These are phyloP conservation scores for Crotalus helleri DNA, from an alignment of 2,113 vertebrate species.

Conservation along the genomic window DNA sequence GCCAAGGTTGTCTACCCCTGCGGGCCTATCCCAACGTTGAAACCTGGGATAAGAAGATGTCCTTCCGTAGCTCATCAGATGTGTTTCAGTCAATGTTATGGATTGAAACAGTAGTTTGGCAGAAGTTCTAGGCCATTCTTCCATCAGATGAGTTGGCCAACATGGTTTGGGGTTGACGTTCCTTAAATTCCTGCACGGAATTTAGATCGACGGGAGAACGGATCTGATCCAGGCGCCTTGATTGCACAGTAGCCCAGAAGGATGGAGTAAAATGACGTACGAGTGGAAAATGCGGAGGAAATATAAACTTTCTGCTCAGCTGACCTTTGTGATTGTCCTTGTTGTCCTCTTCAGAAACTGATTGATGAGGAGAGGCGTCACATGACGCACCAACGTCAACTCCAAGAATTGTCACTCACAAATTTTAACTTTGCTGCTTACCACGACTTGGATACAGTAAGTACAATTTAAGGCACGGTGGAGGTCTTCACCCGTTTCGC, in stretches of 20 bases:
- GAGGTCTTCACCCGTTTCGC: background rate
- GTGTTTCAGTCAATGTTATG: background rate
- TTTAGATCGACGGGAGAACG: background rate
- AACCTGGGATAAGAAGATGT: background rate
- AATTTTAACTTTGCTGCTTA: constrained; percentile 67
- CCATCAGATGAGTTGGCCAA: background rate
- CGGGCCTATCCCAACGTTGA: background rate
- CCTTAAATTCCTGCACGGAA: background rate
- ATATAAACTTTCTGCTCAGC: background rate
- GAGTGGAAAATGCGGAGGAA: background rate
- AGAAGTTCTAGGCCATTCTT: background rate
- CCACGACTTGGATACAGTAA: constrained; percentile 72
- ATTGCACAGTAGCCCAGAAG: background rate
- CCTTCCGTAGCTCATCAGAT: background rate
- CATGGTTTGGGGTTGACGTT: background rate
- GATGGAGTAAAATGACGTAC: background rate
- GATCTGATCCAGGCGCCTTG: background rate
- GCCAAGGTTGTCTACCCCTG: too few relatives aligned
- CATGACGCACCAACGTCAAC: constrained; percentile 37
- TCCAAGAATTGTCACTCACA: background rate
- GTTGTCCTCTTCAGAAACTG: constrained; percentile 31
- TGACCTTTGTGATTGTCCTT: background rate
- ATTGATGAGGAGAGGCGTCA: constrained; percentile 57
- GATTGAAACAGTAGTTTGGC: background rate
- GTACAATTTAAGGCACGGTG: fast-evolving